phyloP scores from a whole-genome alignment of 2,113 vertebrate species.

The Climacteris rufus region DNA sequence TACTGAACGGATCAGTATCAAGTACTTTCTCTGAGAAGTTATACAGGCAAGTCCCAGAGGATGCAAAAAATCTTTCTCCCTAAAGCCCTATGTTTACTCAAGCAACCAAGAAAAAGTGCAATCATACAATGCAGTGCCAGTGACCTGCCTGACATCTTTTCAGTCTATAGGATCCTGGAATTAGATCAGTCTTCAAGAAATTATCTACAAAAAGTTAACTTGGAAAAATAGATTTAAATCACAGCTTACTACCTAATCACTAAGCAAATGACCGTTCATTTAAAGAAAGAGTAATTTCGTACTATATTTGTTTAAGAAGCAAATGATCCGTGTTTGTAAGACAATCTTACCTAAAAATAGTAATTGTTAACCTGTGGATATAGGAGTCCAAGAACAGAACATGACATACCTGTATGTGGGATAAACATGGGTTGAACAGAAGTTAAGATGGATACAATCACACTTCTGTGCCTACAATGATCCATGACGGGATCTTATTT shows the following conservation, averaged over 20 bases:
- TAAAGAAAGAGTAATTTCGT: background rate
- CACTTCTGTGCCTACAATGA: background rate
- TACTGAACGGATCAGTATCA: background rate
- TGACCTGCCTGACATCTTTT: background rate
- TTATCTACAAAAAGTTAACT: background rate
- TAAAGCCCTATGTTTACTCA: background rate
- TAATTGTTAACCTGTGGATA: background rate
- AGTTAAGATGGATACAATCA: background rate
- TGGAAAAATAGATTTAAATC: background rate
- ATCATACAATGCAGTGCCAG: background rate
- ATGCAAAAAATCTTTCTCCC: background rate
- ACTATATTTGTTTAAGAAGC: background rate
- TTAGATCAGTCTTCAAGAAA: background rate
- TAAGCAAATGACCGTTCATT: background rate
- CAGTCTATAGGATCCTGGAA: background rate
- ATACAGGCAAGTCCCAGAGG: background rate
- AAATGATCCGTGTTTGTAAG: background rate
- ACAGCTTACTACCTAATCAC: background rate
- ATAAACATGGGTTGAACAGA: background rate
- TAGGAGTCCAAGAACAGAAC: background rate
- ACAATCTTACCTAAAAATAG: background rate
- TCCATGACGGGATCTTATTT: background rate
- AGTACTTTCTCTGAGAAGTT: background rate
- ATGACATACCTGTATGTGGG: fast-evolving
- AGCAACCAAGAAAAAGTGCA: background rate